Conservation (phyloP, 2,888 invertebrate genomes). For the Marasmarcha lunaedactyla region DNA sequence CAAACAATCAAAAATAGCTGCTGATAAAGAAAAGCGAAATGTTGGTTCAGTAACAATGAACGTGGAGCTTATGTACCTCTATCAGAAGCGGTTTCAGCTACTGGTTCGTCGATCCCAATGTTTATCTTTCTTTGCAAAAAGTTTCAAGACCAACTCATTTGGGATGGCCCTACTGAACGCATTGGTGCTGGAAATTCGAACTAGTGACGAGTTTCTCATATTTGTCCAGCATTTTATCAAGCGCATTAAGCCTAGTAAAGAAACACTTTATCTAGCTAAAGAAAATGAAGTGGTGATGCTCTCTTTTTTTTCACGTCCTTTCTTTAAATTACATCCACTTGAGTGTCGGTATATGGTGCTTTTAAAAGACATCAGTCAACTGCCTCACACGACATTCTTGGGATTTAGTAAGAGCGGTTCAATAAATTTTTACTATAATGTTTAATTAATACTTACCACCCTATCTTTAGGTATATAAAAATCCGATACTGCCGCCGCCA, state of each 20-base stretch:
- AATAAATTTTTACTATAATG: too few species aligned
- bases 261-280: conserved; percentile 13
- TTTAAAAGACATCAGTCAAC: conserved; percentile 13
- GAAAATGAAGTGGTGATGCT: conserved; percentile 12
- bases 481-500: conserved; percentile 98
- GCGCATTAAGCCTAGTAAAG: conserved; percentile 13
- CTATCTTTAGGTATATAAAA: conserved; percentile 95
- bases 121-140: conserved; percentile 10
- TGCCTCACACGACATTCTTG: too few species aligned
- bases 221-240: conserved; percentile 16
- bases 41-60: conserved; percentile 11
- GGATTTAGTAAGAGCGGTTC: too few species aligned
- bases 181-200: conserved; percentile 10
- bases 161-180: conserved; percentile 8
- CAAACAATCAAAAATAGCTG: conserved; percentile 9
- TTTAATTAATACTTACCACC: conserved; percentile 83
- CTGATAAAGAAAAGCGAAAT: conserved; percentile 7
- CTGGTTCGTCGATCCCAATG: conserved; percentile 11
- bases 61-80: conserved; percentile 6
- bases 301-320: conserved; percentile 12
- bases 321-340: conserved; percentile 13
- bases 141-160: conserved; percentile 11
- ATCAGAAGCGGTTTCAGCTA: conserved; percentile 6
- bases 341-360: conserved; percentile 16
- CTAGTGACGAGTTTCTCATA: conserved; percentile 7